Conservation (phyloP, 2,888 invertebrate genomes). For the Archips xylosteana region DNA sequence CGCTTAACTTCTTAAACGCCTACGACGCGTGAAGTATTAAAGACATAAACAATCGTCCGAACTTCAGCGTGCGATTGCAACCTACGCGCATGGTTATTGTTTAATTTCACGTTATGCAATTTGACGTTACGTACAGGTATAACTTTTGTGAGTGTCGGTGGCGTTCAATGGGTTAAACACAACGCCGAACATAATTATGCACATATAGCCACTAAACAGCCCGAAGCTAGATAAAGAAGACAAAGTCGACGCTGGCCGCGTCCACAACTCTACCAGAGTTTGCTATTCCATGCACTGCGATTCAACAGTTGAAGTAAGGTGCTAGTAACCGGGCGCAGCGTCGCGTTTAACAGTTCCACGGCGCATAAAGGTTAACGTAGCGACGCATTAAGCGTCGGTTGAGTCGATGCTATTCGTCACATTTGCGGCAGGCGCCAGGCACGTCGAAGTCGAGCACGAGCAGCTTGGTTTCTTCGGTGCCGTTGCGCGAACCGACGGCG, state of each 20-base stretch:
- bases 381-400: constrained; percentile 80
- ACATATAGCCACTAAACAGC: neutral
- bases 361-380: constrained; percentile 77
- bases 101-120: neutral
- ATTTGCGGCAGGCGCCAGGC: constrained; percentile 88
- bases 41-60: neutral
- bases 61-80: neutral
- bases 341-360: constrained; percentile 70
- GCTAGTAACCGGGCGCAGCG: constrained; percentile 19
- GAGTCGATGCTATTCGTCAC: constrained; percentile 82
- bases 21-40: neutral
- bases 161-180: neutral
- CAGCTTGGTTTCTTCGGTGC: constrained; percentile 99
- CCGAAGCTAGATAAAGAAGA: neutral
- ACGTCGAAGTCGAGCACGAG: constrained; percentile 99
- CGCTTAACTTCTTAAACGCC: neutral
- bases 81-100: neutral
- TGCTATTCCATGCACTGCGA: constrained; percentile 24
- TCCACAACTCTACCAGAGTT: constrained; percentile 6
- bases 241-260: neutral
- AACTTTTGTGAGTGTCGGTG: neutral
- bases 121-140: neutral
- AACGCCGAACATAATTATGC: neutral
- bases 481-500: constrained; percentile 99
- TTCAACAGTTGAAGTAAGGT: constrained; percentile 4